Evolutionary conservation across 2,113 vertebrate species (phyloP), one percentile per base, ranked within the genome.

Genomic region (Falcunculus frontatus): DNA sequence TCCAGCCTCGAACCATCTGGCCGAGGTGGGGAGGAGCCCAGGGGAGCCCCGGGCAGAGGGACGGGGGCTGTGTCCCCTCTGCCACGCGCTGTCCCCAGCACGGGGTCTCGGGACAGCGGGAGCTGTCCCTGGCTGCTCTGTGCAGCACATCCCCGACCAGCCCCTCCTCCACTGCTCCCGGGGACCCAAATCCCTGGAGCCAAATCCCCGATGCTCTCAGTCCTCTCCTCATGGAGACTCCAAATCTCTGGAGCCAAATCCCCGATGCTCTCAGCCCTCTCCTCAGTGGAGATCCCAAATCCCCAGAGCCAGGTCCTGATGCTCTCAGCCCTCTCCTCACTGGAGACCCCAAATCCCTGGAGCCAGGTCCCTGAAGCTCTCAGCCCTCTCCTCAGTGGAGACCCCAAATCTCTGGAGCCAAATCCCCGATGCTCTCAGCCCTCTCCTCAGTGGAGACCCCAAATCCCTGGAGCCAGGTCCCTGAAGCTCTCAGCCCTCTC

Each of bases 371-470:
- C n/a, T n/a, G n/a, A n/a, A n/a, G n/a, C n/a, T n/a, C n/a, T n/a
- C n/a, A n/a, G 33, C 16, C 65, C 32, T 55, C 27, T 69, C 19
- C 50, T 55, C 63, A 16, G 5, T 20, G 53, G 53, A 33, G 53
- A 33, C 53, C n/a, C n/a, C n/a, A 59, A 26, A 37, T 37, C n/a
- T 23, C 56, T 7, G 8, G 22, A 35, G 56, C 32, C 55, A 37
- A 4, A 3, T 32, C 20, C 44, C 10, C 0, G 2, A 7, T 33
- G 0, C 27, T 39, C 12, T 6, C 26, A 25, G n/a, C 9, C 16
- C 19, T 32, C 42, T 76, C 20, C 27, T 37, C 4, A 18, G 11
- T 3, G 15, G 15, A 37, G 1, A 32, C 8, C 14, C 16, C 3
- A 60, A 39, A 60, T 15, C 21, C 16, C 73, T 5, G 12, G 11